phyloP scores from a whole-genome alignment of 1,140 invertebrate genomes.

The Microplitis demolitor region DNA sequence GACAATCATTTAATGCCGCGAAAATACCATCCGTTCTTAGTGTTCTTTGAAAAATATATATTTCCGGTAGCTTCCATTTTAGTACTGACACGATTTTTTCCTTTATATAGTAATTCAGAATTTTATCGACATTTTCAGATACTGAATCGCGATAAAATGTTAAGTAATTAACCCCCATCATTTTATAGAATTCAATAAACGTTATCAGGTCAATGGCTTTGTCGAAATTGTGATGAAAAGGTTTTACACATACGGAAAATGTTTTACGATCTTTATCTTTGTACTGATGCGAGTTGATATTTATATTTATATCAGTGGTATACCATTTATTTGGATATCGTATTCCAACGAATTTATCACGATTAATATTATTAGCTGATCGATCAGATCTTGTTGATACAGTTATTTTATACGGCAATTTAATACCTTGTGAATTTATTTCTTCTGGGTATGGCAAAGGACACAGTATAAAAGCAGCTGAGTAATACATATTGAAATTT shows the following conservation, averaged over 20 bases:
- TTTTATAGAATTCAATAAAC: constrained; percentile 70
- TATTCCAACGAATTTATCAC: constrained; percentile 23
- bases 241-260: constrained; percentile 71
- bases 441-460: constrained; percentile 22
- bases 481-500: constrained; percentile 35
- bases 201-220: constrained; percentile 64
- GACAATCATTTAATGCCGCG: constrained; percentile 69
- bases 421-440: neutral
- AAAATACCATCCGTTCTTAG: constrained; percentile 68
- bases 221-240: constrained; percentile 69
- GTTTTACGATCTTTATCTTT: constrained; percentile 14
- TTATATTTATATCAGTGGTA: neutral
- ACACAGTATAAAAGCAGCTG: constrained; percentile 34
- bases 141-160: constrained; percentile 71
- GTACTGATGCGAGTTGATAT: neutral
- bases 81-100: constrained; percentile 61
- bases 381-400: constrained; percentile 8
- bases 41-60: constrained; percentile 45
- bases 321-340: constrained; percentile 23
- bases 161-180: constrained; percentile 70
- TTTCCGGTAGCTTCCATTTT: constrained; percentile 65
- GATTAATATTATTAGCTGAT: neutral
- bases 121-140: constrained; percentile 56
- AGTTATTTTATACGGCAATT: constrained; percentile 23
- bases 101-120: constrained; percentile 62